Evolutionary conservation across 2,888 invertebrate species (phyloP), one percentile per base, ranked within the genome.

Genomic region (Plemyria rubiginata): DNA sequence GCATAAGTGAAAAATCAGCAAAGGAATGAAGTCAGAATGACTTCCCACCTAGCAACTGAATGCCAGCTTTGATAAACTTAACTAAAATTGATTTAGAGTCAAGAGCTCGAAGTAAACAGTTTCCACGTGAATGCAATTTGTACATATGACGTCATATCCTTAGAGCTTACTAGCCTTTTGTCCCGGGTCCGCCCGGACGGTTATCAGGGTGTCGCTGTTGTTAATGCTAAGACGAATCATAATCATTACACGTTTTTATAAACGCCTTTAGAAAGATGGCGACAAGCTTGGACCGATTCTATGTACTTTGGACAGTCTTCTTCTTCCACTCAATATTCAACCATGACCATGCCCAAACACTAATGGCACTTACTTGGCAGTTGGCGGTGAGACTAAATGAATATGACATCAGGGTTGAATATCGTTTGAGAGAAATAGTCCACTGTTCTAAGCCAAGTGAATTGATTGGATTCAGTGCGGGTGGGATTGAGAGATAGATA

Each of bases 91-190:
- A 29, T 43, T 54, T 58, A 48, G 54, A 66, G 66, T 57, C 62
- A 50, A 65, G 66, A 70, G 70, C 73, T 78, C 75, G 73, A 72
- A 73, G 72, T 78, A 72, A 75, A 54, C 66, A 66, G 66, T 73
- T 79, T 76, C 73, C 75, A 78, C 72, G 79, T 29, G 51, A 65
- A 65, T 77, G 76, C 75, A 78, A 82, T 79, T 79, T 90, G 88
- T 90, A 88, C 81, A 86, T 88, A 88, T 87, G 85, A 86, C 84
- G 85, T 91, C 92, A 92, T 92, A 92, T 92, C 92, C 90, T 88
- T 91, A 91, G 92, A 92, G 92, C 92, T 92, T 92, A 92, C 88
- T 90, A 91, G 91, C 91, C 90, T 92, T 91, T 91, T 88, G 88
- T 77, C 88, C 90, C 90, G 90, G 83, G 85, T 71, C 72, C 78